Base-by-base conservation (phyloP, 2,888 invertebrate species). In the Drosophila colorata region DNA sequence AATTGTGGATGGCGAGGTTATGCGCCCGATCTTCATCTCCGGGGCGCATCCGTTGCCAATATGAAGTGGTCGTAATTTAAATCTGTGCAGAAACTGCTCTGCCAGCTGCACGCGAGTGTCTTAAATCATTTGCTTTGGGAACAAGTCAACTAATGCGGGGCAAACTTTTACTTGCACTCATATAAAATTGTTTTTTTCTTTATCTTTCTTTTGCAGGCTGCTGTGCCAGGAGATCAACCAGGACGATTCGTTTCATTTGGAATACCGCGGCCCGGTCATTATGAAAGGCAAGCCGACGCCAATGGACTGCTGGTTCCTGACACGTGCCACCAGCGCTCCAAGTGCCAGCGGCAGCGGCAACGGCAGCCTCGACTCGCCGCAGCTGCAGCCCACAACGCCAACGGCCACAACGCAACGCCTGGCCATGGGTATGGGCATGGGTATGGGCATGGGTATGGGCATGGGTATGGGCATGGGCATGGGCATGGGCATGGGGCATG, bases 241-340 rank as follows among this genome's bases (percentile, higher is more conserved):
- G 86, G 97, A 98, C 85, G 96, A 96, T 33, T 95, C 96, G 86
- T 98, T 98, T 89, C 93, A 95, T 71, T 94, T 98, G 88, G 96
- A 96, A 23, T 96, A 96, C 90, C 95, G 98, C 55, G 98, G 98
- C 14, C 97, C 97, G 67, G 95, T 98, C 14, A 94, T 94, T 25
- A 98, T 98, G 98, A 98, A 98, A 93, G 98, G 98, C 49, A 97
- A 97, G 92, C 95, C 97, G 4, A 97, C 97, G 70, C 97, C 98
- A 2, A 98, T 98, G 98, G 95, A 97, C 90, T 97, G 97, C 18
- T 98, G 97, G 96, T 96, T 97, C 93, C 93, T 98, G 56, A 95
- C 95, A 65, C 90, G 92, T 68, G 91, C 90, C 74, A 80, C 68
- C 66, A 84, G 66, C 70, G 74, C 58, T 37, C 69, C 74, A 57